Evolutionary conservation across 92 coral and sea anemone species (phyloP).

Genomic region (Umimayanthus kanabou): DNA sequence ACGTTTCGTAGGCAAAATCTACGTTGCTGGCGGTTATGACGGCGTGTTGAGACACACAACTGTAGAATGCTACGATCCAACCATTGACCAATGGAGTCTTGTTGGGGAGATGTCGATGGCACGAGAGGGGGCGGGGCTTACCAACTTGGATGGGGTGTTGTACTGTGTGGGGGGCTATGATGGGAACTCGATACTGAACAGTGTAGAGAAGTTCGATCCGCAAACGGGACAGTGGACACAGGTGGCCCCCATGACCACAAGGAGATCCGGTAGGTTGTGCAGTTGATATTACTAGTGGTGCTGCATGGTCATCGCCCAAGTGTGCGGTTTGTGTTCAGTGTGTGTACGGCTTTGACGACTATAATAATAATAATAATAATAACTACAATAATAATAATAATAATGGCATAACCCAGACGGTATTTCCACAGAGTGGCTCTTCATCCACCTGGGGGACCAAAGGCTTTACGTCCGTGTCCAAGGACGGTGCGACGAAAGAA

Average conservation of each 20-base stretch:
- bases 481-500: too few species aligned
- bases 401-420: too few species aligned
- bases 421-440: too few species aligned
- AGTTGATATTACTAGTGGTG: too few species aligned
- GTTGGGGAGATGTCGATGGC: slow-evolving; percentile 83
- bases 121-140: slow-evolving; percentile 95
- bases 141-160: slow-evolving; percentile 87
- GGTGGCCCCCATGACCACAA: slow-evolving; percentile 90
- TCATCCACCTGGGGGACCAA: too few species aligned
- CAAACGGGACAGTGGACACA: slow-evolving; percentile 92
- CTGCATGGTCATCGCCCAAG: too few species aligned
- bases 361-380: too few species aligned
- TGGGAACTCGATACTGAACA: slow-evolving; percentile 83
- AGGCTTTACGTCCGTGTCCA: too few species aligned
- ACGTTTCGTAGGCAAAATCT: slow-evolving; percentile 77
- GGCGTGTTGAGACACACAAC: slow-evolving; percentile 95
- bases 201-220: slow-evolving; percentile 91
- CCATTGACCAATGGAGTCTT: slow-evolving; percentile 92
- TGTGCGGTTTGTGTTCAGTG: too few species aligned
- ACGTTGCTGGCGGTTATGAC: slow-evolving; percentile 97
- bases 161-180: slow-evolving; percentile 98
- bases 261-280: slow-evolving; percentile 79
- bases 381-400: too few species aligned
- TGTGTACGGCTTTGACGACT: too few species aligned
- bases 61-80: slow-evolving; percentile 98